Evolutionary conservation across 2,888 invertebrate genomes (phyloP), one percentile per base, ranked within the genome.

Genomic region (Erebia aethiops): DNA sequence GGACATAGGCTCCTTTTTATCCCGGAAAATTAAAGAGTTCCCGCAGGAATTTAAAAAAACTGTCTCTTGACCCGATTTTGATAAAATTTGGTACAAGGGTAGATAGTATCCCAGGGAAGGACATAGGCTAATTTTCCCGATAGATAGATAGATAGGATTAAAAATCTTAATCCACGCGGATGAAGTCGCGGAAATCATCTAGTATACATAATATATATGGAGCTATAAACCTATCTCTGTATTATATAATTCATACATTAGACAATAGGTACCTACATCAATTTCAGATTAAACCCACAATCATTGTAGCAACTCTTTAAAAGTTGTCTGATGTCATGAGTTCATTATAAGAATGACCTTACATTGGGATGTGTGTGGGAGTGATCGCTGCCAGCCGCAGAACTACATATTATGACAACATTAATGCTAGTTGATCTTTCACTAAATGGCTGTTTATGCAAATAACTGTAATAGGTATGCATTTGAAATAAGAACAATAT

Each of bases 311-410:
- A 64, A 71, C 41, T 74, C 67, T 70, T 62, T 68, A 68, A 72
- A 70, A 65, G 52, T 58, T 69, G 70, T 70, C 72, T 74, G 72
- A 74, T 74, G 72, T 72, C 74, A 74, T 74, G 69, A 69, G 63
- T 72, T 74, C 74, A 72, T 72, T 74, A 71, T 69, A 69, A 62
- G 70, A 71, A 72, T 72, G 72, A 72, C 72, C 72, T 74, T 72
- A 69, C 43, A 71, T 72, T 68, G 67, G 56, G 54, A 72, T 69
- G 63, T 62, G 61, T 64, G 74, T 72, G 71, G 72, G 74, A 49
- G 67, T 63, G 57, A 66, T 70, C 67, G 69, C 62, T 57, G 58
- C 58, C 61, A 46, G 16, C 60, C 41, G 43, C 16, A 16, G n/a
- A 43, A 41, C 9, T 61, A 43, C 60, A 43, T 54, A 18, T 18